Conservation (phyloP, 2,888 invertebrate genomes). For the Caenorhabditis sp. region DNA sequence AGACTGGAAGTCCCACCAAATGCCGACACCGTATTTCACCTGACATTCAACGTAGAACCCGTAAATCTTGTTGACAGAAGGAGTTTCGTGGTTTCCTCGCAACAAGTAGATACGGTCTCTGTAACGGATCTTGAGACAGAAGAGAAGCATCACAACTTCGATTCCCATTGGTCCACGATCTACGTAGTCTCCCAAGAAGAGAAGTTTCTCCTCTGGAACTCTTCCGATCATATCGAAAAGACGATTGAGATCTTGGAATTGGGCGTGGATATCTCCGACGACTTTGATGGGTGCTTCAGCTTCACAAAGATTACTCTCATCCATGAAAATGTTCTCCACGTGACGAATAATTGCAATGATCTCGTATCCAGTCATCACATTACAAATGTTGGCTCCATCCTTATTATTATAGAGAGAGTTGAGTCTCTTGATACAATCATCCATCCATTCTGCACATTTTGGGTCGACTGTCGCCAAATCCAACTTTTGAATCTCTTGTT, state of each 20-base stretch:
- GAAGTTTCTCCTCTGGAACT: constrained; percentile 74
- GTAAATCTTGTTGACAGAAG: constrained; percentile 80
- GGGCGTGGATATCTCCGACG: constrained; percentile 78
- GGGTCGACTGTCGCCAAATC: constrained; percentile 48
- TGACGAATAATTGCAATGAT: constrained; percentile 70
- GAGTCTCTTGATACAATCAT: constrained; percentile 71
- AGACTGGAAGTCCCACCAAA: constrained; percentile 81
- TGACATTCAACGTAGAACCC: constrained; percentile 79
- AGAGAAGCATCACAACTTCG: constrained; percentile 76
- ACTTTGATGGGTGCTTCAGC: constrained; percentile 78
- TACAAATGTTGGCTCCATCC: constrained; percentile 61
- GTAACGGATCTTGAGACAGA: constrained; percentile 78
- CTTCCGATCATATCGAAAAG: constrained; percentile 77
- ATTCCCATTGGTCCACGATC: constrained; percentile 80
- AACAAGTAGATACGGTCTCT: constrained; percentile 75
- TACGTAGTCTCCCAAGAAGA: constrained; percentile 81
- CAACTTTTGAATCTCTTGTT: constrained; percentile 23
- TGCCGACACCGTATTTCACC: constrained; percentile 76
- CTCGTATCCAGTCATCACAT: constrained; percentile 71
- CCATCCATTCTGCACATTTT: constrained; percentile 69
- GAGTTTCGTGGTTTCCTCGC: constrained; percentile 80
- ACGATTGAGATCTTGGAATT: constrained; percentile 76
- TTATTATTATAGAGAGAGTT: constrained; percentile 68
- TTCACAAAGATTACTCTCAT: constrained; percentile 75
- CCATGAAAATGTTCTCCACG: constrained; percentile 68